Base-by-base conservation (phyloP, 1,140 invertebrate genomes). In the Samia ricini region DNA sequence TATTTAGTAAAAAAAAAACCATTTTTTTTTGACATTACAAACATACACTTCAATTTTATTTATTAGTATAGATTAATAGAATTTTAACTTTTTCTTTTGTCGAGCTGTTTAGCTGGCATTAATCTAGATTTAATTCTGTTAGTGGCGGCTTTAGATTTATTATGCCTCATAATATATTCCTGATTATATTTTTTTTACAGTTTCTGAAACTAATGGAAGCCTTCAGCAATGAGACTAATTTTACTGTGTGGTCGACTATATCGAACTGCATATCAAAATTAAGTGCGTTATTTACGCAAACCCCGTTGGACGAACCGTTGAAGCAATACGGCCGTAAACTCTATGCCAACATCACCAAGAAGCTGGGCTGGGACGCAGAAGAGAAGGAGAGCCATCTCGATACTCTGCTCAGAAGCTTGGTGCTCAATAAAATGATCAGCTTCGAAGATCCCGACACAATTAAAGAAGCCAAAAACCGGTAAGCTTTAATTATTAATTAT, bases 171-270 rank as follows among this genome's bases (percentile, higher is more conserved):
- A 8, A 26, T 4, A 26, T 26, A 50, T 1, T 4, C 7, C 5
- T 52, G 21, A 22, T 20, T 52, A 15, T 66, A 42, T 60, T 55
- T 56, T n/a, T n/a, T 66, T 83, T 77, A 54, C 78, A 91, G 89
- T 91, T 92, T 0, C 69, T 93, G 8, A 93, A 94, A 73, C 88
- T 96, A 5, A 93, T 95, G 60, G 91, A 94, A 68, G 95, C 96
- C 0, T 98, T 96, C 83, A 92, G 93, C 57, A 93, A 96, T 67
- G 97, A 99, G 86, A 95, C 95, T n/a, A 95, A 98, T 86, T 98
- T 96, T 85, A 98, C 97, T 0, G 97, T 98, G 0, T 99, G 97
- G 97, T 95, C 93, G 1, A 95, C 95, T 10, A 95, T 99, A 65
- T 93, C 93, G n/a, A 95, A 94, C 74, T 95, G 94, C 72, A 80